phyloP scores from a whole-genome alignment of 2,113 vertebrate genomes.

The Daboia siamensis region DNA sequence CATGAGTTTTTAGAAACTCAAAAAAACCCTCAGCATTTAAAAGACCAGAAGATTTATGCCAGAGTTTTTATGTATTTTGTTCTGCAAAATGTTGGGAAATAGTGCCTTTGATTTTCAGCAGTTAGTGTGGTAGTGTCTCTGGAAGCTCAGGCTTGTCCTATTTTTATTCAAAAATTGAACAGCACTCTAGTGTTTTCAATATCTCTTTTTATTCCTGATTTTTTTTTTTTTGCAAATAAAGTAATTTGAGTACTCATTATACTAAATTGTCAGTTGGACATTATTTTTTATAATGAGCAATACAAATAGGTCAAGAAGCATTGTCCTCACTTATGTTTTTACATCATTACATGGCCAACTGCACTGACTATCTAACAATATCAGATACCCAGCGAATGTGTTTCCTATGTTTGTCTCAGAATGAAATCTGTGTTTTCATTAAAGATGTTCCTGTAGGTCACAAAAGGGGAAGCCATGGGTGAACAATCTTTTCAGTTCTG shows the following conservation, averaged over 20 bases:
- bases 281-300: background rate
- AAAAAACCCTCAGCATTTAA: background rate
- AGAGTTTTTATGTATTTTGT: background rate
- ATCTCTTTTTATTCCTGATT: background rate
- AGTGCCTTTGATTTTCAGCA: background rate
- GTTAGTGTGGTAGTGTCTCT: background rate
- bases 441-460: background rate
- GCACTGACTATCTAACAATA: background rate
- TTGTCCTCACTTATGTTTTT: background rate
- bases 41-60: background rate
- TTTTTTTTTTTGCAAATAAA: background rate
- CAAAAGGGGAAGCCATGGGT: background rate
- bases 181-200: background rate
- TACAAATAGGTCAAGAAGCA: background rate
- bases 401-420: background rate
- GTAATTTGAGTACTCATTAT: background rate
- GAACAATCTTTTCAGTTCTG: background rate
- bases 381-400: background rate
- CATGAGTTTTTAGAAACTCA: background rate
- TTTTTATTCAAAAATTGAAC: background rate
- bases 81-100: background rate
- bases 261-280: background rate
- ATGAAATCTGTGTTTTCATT: background rate
- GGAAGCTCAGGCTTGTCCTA: background rate
- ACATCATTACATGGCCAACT: background rate